These are phyloP conservation scores for Ochotona curzoniae DNA, from an alignment of 2,113 vertebrate species.

Conservation along the genomic window DNA sequence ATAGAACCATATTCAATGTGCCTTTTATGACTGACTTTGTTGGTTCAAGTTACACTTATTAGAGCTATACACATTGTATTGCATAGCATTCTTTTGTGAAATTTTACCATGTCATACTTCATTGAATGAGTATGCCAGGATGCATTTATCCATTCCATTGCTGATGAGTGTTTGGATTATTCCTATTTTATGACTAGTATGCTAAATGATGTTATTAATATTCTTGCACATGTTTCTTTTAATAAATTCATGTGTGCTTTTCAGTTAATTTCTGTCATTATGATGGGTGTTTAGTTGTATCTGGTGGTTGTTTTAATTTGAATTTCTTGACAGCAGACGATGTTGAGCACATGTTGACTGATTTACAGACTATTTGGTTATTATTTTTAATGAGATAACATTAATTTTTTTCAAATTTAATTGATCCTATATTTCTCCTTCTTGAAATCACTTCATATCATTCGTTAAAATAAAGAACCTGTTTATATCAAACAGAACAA, in stretches of 20 bases:
- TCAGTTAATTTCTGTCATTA: constrained; percentile 5
- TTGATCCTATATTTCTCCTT: background rate
- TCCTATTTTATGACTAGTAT: background rate
- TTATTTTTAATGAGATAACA: constrained; percentile 4
- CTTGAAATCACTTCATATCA: background rate
- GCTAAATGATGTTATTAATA: background rate
- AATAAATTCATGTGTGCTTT: background rate
- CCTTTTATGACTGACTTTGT: background rate
- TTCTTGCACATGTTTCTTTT: background rate
- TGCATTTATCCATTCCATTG: background rate
- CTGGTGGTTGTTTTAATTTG: background rate
- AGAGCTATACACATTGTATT: background rate
- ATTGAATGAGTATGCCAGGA: background rate
- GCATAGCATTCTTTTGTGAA: background rate
- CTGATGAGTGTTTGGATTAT: background rate
- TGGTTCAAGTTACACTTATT: background rate
- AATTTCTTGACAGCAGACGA: background rate
- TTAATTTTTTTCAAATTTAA: background rate
- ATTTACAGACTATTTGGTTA: background rate
- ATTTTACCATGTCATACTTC: background rate
- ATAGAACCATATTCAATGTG: background rate
- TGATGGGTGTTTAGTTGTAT: background rate
- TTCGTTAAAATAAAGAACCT: constrained; percentile 21
- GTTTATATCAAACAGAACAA: background rate
- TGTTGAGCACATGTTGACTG: background rate